Base-by-base conservation (phyloP, 2,888 invertebrate genomes). In the Cryptocephalus moraei region DNA sequence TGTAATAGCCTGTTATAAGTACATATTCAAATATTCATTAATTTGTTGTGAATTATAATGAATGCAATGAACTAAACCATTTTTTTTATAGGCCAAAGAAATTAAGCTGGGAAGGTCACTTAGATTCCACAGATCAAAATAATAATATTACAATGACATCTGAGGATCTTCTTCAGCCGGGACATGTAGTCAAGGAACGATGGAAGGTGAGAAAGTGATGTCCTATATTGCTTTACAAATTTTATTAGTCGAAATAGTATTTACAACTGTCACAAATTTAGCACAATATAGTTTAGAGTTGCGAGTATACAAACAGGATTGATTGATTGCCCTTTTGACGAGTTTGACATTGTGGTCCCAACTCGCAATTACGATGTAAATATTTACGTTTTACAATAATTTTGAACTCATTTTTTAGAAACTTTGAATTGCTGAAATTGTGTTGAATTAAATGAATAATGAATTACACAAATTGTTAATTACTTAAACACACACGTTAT, bases 131-230 rank as follows among this genome's bases (percentile, higher is more conserved):
- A 56, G 78, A 78, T 65, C 77, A 77, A 67, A 79, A 79, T 63
- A 79, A 79, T 68, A 84, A 81, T 75, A 86, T 86, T 75, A 86
- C 84, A 68, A 91, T 91, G 90, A 87, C 90, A 53, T 86, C 85
- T 62, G 91, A 92, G 73, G 95, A 96, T 74, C 80, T 96, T 56
- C 77, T 96, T 64, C 93, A 94, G 73, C 91, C 93, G 34, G 95
- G 94, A 44, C 93, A 95, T 76, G 89, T 95, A 49, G 94, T 97
- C 65, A 96, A 96, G 75, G 97, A 99, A 69, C 76, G 97, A 70
- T 99, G 97, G 97, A 97, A 96, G 91, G 96, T 95, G 65, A 74
- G 81, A 10, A 13, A 66, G 48, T 22, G 8, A 39, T 39, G n/a
- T n/a, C n/a, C n/a, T n/a, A n/a, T n/a, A n/a, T n/a, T n/a, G n/a